A percentile compares a stretch with the other conserved stretches of the same genome.
Evolutionary conservation across 2,888 invertebrate species (phyloP).

Genomic region (Ochropleura plecta): DNA sequence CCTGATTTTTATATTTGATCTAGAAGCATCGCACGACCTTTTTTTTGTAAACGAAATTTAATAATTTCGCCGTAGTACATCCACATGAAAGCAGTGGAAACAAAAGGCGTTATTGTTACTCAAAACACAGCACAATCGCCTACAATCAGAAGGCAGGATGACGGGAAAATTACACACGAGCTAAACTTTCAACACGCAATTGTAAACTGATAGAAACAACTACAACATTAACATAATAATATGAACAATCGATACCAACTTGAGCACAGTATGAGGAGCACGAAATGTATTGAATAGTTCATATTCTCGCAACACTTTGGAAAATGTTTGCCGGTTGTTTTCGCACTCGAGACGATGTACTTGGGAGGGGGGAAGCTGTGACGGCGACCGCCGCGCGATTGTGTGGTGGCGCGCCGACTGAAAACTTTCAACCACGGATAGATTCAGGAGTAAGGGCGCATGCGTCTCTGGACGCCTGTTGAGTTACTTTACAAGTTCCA

Average conservation of each 20-base stretch:
- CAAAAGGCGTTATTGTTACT: conserved; percentile 63
- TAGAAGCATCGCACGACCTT: conserved; percentile 22
- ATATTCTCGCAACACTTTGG: conserved; percentile 71
- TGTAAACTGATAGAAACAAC: conserved; percentile 62
- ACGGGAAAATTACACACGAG: conserved; percentile 80
- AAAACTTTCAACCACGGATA: conserved; percentile 70
- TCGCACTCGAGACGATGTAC: conserved; percentile 49
- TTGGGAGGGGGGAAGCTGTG: conserved; percentile 14
- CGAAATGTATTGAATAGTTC: conserved; percentile 80
- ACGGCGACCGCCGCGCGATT: conserved; percentile 64
- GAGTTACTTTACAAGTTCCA: conserved; percentile 69
- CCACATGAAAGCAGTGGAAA: conserved; percentile 48
- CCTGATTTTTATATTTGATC: conserved; percentile 39
- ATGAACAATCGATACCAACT: conserved; percentile 79
- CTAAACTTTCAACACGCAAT: conserved; percentile 79
- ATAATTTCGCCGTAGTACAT: conserved; percentile 31
- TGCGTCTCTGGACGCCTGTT: conserved; percentile 75
- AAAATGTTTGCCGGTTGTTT: conserved; percentile 51
- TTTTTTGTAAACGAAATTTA: conserved; percentile 34
- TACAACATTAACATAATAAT: conserved; percentile 64
- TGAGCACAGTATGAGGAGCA: conserved; percentile 82
- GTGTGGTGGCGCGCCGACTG: conserved; percentile 70
- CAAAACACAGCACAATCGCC: conserved; percentile 65
- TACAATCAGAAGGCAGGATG: conserved; percentile 73
- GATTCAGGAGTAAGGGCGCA: conserved; percentile 69